phyloP scores from a whole-genome alignment of 64 coral and sea anemone species.

The Porites australiensis region DNA sequence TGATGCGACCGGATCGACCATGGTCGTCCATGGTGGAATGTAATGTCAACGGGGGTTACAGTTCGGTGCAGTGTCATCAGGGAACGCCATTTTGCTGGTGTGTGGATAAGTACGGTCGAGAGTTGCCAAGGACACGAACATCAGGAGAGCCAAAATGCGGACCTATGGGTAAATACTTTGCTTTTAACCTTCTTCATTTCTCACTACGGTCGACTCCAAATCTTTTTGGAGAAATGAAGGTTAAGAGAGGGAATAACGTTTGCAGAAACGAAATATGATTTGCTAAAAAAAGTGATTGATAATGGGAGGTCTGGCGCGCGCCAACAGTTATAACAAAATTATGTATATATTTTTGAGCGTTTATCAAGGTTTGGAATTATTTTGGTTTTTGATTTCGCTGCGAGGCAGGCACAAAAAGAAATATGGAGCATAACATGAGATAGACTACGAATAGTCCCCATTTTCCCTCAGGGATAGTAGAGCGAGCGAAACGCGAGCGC shows the following conservation, averaged over 20 bases:
- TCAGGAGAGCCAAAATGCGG: constrained; percentile 54
- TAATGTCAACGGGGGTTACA: constrained; percentile 41
- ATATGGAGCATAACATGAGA: no score
- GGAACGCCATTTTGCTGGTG: constrained; percentile 62
- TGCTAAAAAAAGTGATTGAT: no score
- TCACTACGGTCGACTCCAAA: not conserved
- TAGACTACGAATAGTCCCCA: no score
- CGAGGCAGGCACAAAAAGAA: no score
- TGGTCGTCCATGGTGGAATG: constrained; percentile 10
- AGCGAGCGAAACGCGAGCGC: no score
- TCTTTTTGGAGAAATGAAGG: not conserved
- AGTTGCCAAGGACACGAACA: constrained; percentile 54
- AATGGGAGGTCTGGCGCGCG: no score
- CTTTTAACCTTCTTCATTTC: not conserved
- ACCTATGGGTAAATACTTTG: constrained; percentile 24
- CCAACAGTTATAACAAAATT: no score
- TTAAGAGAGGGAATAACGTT: not conserved
- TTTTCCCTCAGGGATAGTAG: no score
- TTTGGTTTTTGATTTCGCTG: no score
- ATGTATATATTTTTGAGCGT: no score
- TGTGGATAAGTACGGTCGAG: constrained; percentile 65
- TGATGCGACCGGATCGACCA: not conserved
- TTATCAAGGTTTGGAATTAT: no score
- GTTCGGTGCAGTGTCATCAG: constrained; percentile 41
- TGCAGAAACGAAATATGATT: not conserved